Conservation (phyloP, 2,797 vertebrate species). For the Melopsittacus undulatus region DNA sequence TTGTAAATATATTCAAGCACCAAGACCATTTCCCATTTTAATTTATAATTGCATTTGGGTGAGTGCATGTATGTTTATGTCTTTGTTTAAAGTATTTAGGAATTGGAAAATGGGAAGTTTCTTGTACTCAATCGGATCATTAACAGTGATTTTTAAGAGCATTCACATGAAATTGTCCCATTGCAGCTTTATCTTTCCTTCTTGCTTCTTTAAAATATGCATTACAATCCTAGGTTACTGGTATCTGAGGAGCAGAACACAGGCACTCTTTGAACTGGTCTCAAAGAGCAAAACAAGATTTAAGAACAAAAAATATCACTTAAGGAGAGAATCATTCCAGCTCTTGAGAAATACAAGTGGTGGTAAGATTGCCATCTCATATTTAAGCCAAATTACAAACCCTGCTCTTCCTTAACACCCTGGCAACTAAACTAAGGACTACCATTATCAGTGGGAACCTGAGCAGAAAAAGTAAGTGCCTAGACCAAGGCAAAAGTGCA, state of each 20-base stretch:
- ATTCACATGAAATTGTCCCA: slow-evolving; percentile 51
- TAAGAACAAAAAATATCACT: slow-evolving; percentile 22
- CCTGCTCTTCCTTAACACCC: not conserved
- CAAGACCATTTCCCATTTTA: not conserved
- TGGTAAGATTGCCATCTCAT: not conserved
- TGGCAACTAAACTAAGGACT: not conserved
- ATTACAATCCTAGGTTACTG: slow-evolving; percentile 28
- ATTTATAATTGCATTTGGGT: not conserved
- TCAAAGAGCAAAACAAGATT: slow-evolving; percentile 6
- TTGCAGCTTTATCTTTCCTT: slow-evolving; percentile 51
- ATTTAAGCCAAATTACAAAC: not conserved
- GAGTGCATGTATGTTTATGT: not conserved
- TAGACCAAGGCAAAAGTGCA: not conserved
- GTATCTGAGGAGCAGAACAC: slow-evolving; percentile 21
- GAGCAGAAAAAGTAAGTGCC: not conserved
- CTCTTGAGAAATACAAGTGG: not conserved
- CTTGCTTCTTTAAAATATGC: slow-evolving; percentile 18
- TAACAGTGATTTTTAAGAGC: slow-evolving; percentile 39
- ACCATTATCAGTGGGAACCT: not conserved
- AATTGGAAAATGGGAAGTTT: slow-evolving; percentile 19
- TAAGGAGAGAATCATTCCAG: slow-evolving; percentile 23
- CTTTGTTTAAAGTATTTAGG: not conserved
- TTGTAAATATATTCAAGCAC: not conserved
- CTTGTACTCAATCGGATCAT: slow-evolving; percentile 2
- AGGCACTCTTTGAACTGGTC: not conserved